phyloP scores from a whole-genome alignment of 2,888 invertebrate genomes.

The Nebria salina region DNA sequence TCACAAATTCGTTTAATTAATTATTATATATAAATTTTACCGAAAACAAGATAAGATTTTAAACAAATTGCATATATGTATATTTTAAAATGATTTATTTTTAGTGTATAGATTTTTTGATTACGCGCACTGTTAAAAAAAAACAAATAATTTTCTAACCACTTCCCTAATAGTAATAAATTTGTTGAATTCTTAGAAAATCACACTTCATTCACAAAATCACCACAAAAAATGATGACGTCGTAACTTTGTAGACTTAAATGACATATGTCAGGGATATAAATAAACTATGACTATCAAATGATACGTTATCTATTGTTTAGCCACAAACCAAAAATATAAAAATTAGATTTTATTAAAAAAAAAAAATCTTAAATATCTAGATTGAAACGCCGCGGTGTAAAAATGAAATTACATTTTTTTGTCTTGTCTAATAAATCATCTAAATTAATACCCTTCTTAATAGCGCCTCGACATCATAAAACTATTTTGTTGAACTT shows the following conservation, averaged over 20 bases:
- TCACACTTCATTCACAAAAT: background rate
- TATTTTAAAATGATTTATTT: background rate
- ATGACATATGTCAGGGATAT: background rate
- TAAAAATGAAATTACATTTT: background rate
- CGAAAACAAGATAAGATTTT: background rate
- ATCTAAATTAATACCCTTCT: background rate
- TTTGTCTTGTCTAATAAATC: background rate
- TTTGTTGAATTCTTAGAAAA: background rate
- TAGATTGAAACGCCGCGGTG: no score
- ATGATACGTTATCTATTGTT: no score
- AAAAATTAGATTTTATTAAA: no score
- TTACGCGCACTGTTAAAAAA: background rate
- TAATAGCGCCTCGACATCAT: background rate
- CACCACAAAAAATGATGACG: background rate
- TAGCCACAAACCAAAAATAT: no score
- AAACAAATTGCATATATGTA: background rate
- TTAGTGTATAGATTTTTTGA: background rate
- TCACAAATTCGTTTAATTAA: no score
- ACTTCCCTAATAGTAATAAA: background rate
- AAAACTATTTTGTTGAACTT: background rate
- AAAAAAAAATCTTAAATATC: no score
- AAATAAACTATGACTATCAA: background rate
- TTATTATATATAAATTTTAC: no score
- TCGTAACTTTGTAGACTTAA: background rate
- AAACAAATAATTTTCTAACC: background rate